A percentile compares a stretch with the other conserved stretches of the same genome.
phyloP scores from a whole-genome alignment of 2,888 invertebrate genomes.

The Hyposoter didymator region DNA sequence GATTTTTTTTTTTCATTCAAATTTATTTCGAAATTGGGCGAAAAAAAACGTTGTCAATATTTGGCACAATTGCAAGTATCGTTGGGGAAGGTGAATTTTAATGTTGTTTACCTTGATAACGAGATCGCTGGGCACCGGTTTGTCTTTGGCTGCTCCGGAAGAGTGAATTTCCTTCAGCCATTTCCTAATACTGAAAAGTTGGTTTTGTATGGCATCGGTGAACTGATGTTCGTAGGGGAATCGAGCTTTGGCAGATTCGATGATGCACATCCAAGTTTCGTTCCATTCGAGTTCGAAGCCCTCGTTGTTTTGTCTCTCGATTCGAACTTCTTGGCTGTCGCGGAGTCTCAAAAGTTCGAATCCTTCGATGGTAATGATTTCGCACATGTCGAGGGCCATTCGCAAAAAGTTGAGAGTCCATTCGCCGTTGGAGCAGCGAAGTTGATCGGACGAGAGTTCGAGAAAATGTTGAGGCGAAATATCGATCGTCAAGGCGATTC shows the following conservation, averaged over 20 bases:
- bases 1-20: no score
- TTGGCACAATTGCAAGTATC: no score
- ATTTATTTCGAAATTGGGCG: no score
- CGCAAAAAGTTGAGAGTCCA: slow-evolving; percentile 80
- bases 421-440: slow-evolving; percentile 80
- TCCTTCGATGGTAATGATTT: slow-evolving; percentile 90
- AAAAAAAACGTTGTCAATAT: no score
- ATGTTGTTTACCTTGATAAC: slow-evolving; percentile 90
- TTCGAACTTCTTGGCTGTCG: slow-evolving; percentile 88
- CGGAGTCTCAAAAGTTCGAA: slow-evolving; percentile 87
- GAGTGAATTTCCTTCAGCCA: slow-evolving; percentile 96
- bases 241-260: slow-evolving; percentile 88
- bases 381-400: slow-evolving; percentile 89
- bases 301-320: slow-evolving; percentile 91
- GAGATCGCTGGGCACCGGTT: slow-evolving; percentile 94
- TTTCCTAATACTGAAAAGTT: slow-evolving; percentile 95
- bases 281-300: slow-evolving; percentile 90
- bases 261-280: slow-evolving; percentile 88
- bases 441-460: slow-evolving; percentile 81
- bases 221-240: slow-evolving; percentile 96
- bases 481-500: slow-evolving; percentile 80
- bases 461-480: slow-evolving; percentile 82
- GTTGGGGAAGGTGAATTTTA: background rate
- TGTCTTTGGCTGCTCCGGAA: slow-evolving; percentile 87
- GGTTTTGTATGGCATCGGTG: slow-evolving; percentile 94